Evolutionary conservation across 1,140 invertebrate species (phyloP), one percentile per base, ranked within the genome.

Genomic region (Pygmarrhopalites habei): DNA sequence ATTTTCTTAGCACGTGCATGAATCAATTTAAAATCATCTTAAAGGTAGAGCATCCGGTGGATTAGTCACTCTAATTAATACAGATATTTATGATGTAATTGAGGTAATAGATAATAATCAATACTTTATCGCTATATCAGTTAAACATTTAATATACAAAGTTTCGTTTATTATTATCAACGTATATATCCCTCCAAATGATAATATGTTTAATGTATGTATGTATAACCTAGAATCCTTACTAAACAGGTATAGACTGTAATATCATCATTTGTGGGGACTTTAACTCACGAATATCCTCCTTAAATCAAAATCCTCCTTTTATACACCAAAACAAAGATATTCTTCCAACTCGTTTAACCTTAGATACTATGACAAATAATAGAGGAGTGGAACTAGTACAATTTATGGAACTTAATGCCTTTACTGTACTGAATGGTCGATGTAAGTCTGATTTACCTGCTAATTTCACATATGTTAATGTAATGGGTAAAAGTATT

Each of bases 381-480:
- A 29, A 61, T 66, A n/a, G 41, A 53, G n/a, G 23, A 43, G 35
- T 17, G 63, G 7, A 60, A 49, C 23, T 46, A 10, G 5, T 46
- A 46, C 4, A 46, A 10, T 46, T 46, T 21, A 46, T 46, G 4
- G 44, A 46, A 4, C 5, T 5, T n/a, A 46, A 46, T 10, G 10
- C 44, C 4, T 46, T 46, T 5, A n/a, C 19, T 10, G 44, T 47
- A 12, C n/a, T 47, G 19, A 47, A 47, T 47, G 44, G 44, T 10
- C 7, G 44, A 47, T 5, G 7, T 5, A 47, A 47, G 19, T 47
- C 44, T 5, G 44, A 47, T 19, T 12, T 5, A 12, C 5, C n/a
- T 47, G 44, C 44, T 52, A 52, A 25, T 17, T 52, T 52, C 23
- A 52, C 25, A 10, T 26, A 26, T 3, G 25, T 26, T 26, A 10